Percentiles rank a stretch among this genome's conserved stretches.
Evolutionary conservation across 2,888 invertebrate genomes (phyloP).

Genomic region (Drosophila emarginata): DNA sequence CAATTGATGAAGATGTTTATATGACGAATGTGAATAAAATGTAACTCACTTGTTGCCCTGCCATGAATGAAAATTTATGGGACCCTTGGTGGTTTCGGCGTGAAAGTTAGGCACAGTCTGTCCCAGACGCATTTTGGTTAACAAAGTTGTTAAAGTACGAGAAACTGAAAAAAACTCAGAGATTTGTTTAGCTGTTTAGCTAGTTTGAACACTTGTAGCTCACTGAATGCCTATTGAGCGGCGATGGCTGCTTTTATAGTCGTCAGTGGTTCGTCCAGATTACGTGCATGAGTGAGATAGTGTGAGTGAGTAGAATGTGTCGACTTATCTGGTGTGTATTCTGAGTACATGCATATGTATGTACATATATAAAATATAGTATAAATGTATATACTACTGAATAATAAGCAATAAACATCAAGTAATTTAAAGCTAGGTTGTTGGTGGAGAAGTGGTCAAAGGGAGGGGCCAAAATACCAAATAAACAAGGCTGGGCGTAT

Average conservation of each 20-base stretch:
- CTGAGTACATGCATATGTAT: neutral
- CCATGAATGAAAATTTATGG: conserved; percentile 90
- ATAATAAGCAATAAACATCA: conserved; percentile 15
- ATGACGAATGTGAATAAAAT: neutral
- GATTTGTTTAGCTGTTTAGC: conserved; percentile 1
- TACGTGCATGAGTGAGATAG: conserved; percentile 15
- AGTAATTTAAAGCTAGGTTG: neutral
- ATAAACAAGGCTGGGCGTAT: conserved; percentile 6
- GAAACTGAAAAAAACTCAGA: neutral
- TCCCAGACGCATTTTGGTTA: conserved; percentile 86
- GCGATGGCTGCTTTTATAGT: conserved; percentile 33
- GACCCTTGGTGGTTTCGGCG: conserved; percentile 88
- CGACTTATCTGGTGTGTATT: conserved; percentile 23
- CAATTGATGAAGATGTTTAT: neutral
- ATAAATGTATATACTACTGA: conserved; percentile 6
- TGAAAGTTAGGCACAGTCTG: conserved; percentile 90
- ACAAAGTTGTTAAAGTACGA: conserved; percentile 11
- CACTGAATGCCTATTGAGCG: conserved; percentile 26
- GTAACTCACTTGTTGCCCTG: conserved; percentile 88
- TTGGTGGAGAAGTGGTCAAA: too few relatives aligned
- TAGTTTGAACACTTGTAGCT: conserved; percentile 24
- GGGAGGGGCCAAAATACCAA: neutral
- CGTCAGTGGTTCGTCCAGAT: neutral
- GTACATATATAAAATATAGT: neutral
- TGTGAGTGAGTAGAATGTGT: conserved; percentile 7